phyloP scores from a whole-genome alignment of 2,797 vertebrate species.

The Liasis olivaceus region DNA sequence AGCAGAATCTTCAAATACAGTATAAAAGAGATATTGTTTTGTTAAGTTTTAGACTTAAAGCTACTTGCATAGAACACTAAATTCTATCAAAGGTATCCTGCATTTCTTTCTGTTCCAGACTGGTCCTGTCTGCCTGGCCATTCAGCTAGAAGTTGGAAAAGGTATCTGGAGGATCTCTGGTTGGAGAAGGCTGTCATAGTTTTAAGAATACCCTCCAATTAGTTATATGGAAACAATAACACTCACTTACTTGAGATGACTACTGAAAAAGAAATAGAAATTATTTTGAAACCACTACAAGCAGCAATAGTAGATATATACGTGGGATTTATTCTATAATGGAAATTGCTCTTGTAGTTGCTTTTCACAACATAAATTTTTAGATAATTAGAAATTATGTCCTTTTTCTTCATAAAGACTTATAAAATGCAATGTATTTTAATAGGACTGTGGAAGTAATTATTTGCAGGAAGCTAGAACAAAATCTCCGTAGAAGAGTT shows the following conservation, averaged over 20 bases:
- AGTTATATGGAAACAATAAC: neutral
- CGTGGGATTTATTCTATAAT: neutral
- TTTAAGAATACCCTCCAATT: neutral
- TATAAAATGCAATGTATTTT: neutral
- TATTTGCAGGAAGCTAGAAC: neutral
- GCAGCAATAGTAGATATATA: neutral
- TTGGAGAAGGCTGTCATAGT: neutral
- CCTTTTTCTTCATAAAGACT: neutral
- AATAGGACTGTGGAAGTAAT: neutral
- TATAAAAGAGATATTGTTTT: neutral
- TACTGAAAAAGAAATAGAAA: neutral
- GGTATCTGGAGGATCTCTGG: neutral
- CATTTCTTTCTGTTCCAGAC: neutral
- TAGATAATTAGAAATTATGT: neutral
- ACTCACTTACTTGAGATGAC: neutral
- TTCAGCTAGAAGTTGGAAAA: neutral
- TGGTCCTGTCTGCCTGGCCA: neutral
- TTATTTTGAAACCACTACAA: neutral
- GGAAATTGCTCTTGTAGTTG: neutral
- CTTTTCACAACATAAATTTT: neutral
- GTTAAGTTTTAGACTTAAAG: neutral
- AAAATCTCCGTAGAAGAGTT: neutral
- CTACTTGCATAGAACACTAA: neutral
- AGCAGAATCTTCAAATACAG: neutral
- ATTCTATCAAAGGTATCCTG: neutral